These are phyloP conservation scores for Diabrotica virgifera DNA, from an alignment of 1,140 invertebrate genomes.

Conservation along the genomic window DNA sequence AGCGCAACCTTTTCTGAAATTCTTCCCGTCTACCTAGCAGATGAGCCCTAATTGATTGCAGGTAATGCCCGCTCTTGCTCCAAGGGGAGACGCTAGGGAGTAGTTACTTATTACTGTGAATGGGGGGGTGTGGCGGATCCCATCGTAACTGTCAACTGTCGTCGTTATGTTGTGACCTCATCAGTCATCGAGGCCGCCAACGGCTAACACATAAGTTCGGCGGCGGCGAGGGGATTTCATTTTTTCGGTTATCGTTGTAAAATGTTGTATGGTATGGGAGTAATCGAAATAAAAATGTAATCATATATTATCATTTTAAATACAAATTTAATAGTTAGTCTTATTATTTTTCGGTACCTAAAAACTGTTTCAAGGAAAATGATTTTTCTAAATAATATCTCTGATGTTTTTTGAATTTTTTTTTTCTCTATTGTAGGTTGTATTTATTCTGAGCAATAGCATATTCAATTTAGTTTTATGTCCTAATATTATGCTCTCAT, in stretches of 20 bases:
- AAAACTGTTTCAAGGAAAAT: too few relatives aligned
- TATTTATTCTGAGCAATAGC: too few relatives aligned
- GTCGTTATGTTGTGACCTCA: constrained; percentile 32
- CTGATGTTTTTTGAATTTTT: too few relatives aligned
- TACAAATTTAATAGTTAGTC: too few relatives aligned
- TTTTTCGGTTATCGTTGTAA: not conserved
- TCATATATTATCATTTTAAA: too few relatives aligned
- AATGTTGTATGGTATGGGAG: too few relatives aligned
- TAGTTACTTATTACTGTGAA: constrained; percentile 12
- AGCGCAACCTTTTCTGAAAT: not conserved
- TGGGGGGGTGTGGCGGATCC: constrained; percentile 17
- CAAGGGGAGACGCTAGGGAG: not conserved
- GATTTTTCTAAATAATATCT: too few relatives aligned
- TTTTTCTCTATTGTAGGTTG: too few relatives aligned
- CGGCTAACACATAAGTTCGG: not conserved
- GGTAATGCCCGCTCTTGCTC: not conserved
- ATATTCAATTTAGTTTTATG: too few relatives aligned
- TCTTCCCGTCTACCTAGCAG: not conserved
- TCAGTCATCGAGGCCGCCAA: constrained; percentile 25
- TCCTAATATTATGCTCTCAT: too few relatives aligned
- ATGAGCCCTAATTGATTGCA: not conserved
- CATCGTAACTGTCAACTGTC: constrained; percentile 32
- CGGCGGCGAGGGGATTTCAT: not conserved
- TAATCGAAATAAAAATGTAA: too few relatives aligned
- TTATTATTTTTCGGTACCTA: too few relatives aligned